Percentiles rank a stretch among this genome's conserved stretches.
Evolutionary conservation across 2,113 vertebrate genomes (phyloP).

Genomic region (Colistium nudipinnis): DNA sequence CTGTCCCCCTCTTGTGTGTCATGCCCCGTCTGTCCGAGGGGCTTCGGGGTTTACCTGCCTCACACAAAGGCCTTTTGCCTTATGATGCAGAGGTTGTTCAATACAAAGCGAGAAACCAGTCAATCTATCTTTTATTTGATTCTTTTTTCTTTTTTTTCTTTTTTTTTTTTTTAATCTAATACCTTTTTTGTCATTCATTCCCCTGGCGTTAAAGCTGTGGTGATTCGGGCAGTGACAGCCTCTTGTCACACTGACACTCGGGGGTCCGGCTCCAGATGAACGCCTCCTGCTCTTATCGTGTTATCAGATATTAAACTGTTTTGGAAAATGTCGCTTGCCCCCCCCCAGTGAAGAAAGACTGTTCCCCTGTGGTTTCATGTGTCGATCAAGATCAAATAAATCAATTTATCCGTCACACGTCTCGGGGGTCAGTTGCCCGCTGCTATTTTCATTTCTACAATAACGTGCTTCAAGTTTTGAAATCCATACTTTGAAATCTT

Average conservation of each 20-base stretch:
- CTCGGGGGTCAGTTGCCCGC: background rate
- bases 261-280: conserved; percentile 52
- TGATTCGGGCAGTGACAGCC: conserved; percentile 35
- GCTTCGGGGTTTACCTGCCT: conserved; percentile 5
- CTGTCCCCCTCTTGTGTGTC: conserved; percentile 59
- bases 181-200: conserved; percentile 34
- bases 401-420: conserved; percentile 40
- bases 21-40: conserved; percentile 77
- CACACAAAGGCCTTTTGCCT: conserved; percentile 27
- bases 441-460: background rate
- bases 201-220: conserved; percentile 17
- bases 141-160: conserved; percentile 37
- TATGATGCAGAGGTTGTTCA: background rate
- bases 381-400: conserved; percentile 13
- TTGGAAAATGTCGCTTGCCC: conserved; percentile 10
- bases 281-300: conserved; percentile 41
- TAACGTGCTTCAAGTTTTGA: background rate
- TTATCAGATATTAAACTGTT: conserved; percentile 58
- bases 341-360: conserved; percentile 24
- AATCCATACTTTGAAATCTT: background rate
- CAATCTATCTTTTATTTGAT: conserved; percentile 38
- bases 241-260: conserved; percentile 42
- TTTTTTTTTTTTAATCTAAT: conserved; percentile 43
- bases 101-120: conserved; percentile 4
- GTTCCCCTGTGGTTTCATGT: conserved; percentile 43